Evolutionary conservation across 1,140 invertebrate genomes (phyloP).

Genomic region (Eriocheir sinensis): DNA sequence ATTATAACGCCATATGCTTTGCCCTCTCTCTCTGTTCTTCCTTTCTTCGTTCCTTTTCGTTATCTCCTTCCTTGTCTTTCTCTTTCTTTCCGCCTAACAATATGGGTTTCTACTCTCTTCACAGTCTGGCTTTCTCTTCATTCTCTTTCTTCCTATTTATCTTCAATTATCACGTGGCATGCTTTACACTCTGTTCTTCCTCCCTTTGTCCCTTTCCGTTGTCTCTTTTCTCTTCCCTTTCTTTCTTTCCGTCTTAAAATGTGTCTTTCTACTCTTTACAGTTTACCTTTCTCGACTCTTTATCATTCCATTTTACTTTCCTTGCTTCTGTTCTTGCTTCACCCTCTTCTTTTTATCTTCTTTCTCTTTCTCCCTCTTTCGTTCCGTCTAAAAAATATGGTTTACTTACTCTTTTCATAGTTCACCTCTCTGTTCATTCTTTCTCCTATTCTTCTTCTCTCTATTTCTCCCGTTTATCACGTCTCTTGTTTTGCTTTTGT

Average conservation of each 20-base stretch:
- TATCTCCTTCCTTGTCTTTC: neutral
- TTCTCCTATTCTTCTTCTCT: too few species aligned
- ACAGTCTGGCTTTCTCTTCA: neutral
- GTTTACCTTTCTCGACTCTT: neutral
- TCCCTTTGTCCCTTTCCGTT: neutral
- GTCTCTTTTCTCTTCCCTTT: neutral
- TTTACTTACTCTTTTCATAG: too few species aligned
- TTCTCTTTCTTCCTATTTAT: neutral
- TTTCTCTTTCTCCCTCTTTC: too few species aligned
- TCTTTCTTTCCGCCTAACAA: too few species aligned
- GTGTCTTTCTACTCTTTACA: neutral
- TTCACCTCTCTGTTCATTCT: too few species aligned
- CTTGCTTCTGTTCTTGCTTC: too few species aligned
- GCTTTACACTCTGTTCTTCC: neutral
- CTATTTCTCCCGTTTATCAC: too few species aligned
- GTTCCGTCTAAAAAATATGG: too few species aligned
- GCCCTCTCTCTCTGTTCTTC: neutral
- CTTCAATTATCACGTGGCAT: too few species aligned
- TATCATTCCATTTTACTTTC: neutral
- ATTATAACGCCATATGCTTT: conserved; percentile 15
- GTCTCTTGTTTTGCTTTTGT: too few species aligned
- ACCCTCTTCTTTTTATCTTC: too few species aligned
- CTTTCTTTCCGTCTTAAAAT: neutral
- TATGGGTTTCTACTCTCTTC: too few species aligned
- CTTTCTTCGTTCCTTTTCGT: neutral